These are phyloP conservation scores for Chloroceryle aenea DNA, from an alignment of 2,113 vertebrate genomes.

Conservation along the genomic window DNA sequence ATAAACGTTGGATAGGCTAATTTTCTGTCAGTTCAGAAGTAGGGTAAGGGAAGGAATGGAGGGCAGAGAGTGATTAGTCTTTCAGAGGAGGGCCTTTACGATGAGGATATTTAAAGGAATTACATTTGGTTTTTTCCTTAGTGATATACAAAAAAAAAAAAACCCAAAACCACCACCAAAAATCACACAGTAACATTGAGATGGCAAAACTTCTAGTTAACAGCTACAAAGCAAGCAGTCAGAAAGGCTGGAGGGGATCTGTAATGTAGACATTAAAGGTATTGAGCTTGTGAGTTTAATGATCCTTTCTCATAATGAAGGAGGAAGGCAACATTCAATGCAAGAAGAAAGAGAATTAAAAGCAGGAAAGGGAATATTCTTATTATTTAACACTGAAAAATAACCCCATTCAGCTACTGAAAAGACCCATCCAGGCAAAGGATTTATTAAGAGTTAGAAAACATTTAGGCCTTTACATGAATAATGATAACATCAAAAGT, in stretches of 20 bases:
- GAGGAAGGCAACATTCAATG: not conserved
- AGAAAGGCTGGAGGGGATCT: not conserved
- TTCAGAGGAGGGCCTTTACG: not conserved
- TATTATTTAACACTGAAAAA: conserved; percentile 23
- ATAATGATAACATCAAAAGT: not conserved
- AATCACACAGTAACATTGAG: not conserved
- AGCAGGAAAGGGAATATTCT: not conserved
- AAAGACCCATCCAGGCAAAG: not conserved
- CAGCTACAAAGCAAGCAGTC: not conserved
- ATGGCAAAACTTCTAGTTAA: not conserved
- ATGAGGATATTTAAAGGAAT: not conserved
- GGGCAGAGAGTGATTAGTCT: not conserved
- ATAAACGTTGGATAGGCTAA: not conserved
- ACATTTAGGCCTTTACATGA: not conserved
- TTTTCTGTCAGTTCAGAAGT: not conserved
- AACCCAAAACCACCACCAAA: not conserved
- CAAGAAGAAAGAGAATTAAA: conserved; percentile 1
- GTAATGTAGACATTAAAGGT: not conserved
- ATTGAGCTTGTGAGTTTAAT: conserved; percentile 13
- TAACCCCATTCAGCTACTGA: not conserved
- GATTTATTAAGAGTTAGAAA: not conserved
- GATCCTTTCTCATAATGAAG: not conserved
- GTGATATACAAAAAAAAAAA: not conserved
- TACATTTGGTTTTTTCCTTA: not conserved
- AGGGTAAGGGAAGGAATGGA: not conserved